These are phyloP conservation scores for Manduca sexta DNA, from an alignment of 1,140 invertebrate genomes.

Conservation along the genomic window DNA sequence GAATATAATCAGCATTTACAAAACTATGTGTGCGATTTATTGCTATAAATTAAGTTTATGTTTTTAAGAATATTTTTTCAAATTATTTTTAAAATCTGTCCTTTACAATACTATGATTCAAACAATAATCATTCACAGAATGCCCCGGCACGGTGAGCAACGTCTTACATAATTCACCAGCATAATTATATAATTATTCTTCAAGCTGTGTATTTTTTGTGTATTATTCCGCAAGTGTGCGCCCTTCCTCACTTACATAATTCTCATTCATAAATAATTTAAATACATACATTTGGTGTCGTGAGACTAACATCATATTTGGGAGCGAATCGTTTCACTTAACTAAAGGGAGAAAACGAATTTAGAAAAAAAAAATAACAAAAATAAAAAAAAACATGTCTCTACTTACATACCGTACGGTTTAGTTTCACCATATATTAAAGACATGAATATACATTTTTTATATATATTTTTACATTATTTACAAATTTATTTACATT, in stretches of 20 bases:
- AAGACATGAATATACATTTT: conserved; percentile 31
- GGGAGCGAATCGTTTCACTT: conserved; percentile 31
- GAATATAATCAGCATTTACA: too few relatives aligned
- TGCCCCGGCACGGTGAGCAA: too few relatives aligned
- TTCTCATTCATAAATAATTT: conserved; percentile 14
- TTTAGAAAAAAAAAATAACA: conserved; percentile 42
- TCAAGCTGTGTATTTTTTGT: neutral
- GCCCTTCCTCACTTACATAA: conserved; percentile 1
- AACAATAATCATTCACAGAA: too few relatives aligned
- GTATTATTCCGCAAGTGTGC: conserved; percentile 4
- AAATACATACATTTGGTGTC: conserved; percentile 37
- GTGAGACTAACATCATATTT: conserved; percentile 34
- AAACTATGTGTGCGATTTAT: too few relatives aligned
- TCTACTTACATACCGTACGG: conserved; percentile 12
- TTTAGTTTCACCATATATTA: conserved; percentile 25
- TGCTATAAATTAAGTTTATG: too few relatives aligned
- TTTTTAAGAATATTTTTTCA: too few relatives aligned
- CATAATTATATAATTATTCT: too few relatives aligned
- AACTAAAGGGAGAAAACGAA: conserved; percentile 24
- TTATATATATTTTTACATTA: conserved; percentile 21
- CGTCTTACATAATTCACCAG: too few relatives aligned
- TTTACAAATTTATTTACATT: conserved; percentile 50
- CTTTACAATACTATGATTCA: too few relatives aligned
- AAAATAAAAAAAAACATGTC: conserved; percentile 23
- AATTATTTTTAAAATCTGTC: too few relatives aligned